Evolutionary conservation across 2,113 vertebrate genomes (phyloP).

Genomic region (Cololabis saira): DNA sequence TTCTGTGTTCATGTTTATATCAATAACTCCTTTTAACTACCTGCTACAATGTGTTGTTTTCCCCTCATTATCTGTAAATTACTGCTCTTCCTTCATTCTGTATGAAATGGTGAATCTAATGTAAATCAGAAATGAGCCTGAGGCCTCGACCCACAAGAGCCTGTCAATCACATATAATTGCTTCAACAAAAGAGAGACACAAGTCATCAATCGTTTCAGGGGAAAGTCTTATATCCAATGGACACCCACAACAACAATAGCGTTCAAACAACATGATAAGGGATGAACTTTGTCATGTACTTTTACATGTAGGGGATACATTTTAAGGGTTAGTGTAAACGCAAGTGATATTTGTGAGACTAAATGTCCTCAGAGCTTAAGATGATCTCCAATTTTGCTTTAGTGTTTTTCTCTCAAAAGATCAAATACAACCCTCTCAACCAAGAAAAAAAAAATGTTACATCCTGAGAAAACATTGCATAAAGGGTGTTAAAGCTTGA

Average conservation of each 20-base stretch:
- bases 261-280: background rate
- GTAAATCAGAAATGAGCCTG: constrained; percentile 72
- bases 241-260: constrained; percentile 16
- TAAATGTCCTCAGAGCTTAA: background rate
- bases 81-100: constrained; percentile 57
- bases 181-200: constrained; percentile 62
- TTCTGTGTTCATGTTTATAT: constrained; percentile 59
- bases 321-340: no score
- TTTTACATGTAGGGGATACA: no score
- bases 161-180: constrained; percentile 83
- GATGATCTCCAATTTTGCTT: background rate
- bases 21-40: constrained; percentile 67
- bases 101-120: constrained; percentile 55
- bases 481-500: no score
- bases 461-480: no score
- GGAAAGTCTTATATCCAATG: constrained; percentile 37
- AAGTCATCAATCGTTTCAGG: constrained; percentile 64
- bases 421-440: no score
- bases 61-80: constrained; percentile 70
- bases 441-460: no score
- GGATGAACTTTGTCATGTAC: background rate
- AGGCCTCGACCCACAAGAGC: constrained; percentile 55
- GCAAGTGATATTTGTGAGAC: background rate
- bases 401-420: background rate
- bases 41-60: constrained; percentile 51